These are phyloP conservation scores for Ptiloglossa arizonensis DNA, from an alignment of 1,140 invertebrate genomes.

Conservation along the genomic window DNA sequence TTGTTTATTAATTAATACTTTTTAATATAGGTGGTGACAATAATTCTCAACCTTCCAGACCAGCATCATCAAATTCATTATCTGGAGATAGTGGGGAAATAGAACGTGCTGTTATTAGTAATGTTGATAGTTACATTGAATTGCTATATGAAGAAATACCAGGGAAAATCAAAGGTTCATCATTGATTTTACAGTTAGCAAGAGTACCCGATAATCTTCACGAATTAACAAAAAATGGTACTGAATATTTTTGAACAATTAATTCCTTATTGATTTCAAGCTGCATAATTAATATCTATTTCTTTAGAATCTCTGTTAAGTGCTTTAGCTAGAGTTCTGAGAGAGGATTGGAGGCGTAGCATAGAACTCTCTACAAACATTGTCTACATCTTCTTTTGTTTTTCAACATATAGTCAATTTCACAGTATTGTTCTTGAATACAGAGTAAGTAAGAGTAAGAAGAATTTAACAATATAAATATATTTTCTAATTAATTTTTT, in stretches of 20 bases:
- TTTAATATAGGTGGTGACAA: slow-evolving; percentile 65
- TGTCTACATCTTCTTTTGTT: slow-evolving; percentile 98
- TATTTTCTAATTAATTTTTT: slow-evolving; percentile 61
- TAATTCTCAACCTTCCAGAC: slow-evolving; percentile 70
- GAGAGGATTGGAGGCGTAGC: slow-evolving; percentile 98
- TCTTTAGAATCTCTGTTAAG: slow-evolving; percentile 95
- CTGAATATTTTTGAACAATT: neutral
- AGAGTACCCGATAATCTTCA: slow-evolving; percentile 96
- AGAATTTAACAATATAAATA: slow-evolving; percentile 21
- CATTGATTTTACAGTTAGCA: slow-evolving; percentile 93
- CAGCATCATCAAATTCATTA: slow-evolving; percentile 75
- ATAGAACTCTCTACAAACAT: slow-evolving; percentile 98
- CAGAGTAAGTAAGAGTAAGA: slow-evolving; percentile 84
- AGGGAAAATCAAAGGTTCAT: slow-evolving; percentile 96
- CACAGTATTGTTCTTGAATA: slow-evolving; percentile 95
- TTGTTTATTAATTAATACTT: slow-evolving; percentile 17
- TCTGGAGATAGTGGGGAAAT: slow-evolving; percentile 70
- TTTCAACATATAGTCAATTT: slow-evolving; percentile 98
- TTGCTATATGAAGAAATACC: slow-evolving; percentile 97
- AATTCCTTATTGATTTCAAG: neutral
- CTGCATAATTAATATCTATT: slow-evolving; percentile 26
- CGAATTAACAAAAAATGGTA: slow-evolving; percentile 95
- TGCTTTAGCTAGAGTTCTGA: slow-evolving; percentile 95
- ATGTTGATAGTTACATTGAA: slow-evolving; percentile 97
- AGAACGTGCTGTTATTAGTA: slow-evolving; percentile 88